Percentiles rank a stretch among this genome's conserved stretches.
These are phyloP conservation scores for Drosophila miranda DNA, from an alignment of 1,140 invertebrate species.

Conservation along the genomic window DNA sequence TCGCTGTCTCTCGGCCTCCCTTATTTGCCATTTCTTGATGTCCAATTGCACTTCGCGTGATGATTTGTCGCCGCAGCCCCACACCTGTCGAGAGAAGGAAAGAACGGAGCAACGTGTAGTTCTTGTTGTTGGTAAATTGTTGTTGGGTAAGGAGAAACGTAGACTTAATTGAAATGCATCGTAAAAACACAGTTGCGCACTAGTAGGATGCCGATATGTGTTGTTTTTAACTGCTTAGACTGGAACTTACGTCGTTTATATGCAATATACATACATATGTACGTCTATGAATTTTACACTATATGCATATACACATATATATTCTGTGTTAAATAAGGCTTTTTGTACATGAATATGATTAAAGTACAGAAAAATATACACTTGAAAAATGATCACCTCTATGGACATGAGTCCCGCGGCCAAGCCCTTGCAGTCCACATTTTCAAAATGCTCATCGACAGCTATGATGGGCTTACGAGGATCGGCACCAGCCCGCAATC, in stretches of 20 bases:
- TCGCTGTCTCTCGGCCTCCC: conserved; percentile 91
- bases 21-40: conserved; percentile 95
- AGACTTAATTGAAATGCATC: conserved; percentile 65
- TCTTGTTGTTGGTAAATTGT: conserved; percentile 68
- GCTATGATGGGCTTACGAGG: conserved; percentile 88
- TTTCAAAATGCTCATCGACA: conserved; percentile 89
- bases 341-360: conserved; percentile 66
- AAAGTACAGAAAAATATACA: conserved; percentile 55
- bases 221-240: conserved; percentile 67
- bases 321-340: conserved; percentile 71
- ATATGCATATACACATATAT: conserved; percentile 56
- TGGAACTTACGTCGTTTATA: conserved; percentile 55
- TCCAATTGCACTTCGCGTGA: conserved; percentile 91
- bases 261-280: conserved; percentile 33
- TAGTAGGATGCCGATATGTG: conserved; percentile 24
- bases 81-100: conserved; percentile 85
- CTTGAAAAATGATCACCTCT: conserved; percentile 82
- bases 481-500: conserved; percentile 91
- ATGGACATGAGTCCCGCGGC: conserved; percentile 85
- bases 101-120: conserved; percentile 35
- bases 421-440: conserved; percentile 85
- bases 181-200: conserved; percentile 21
- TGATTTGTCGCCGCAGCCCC: conserved; percentile 91
- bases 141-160: conserved; percentile 57
- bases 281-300: conserved; percentile 61